Base-by-base conservation (phyloP, 1,140 invertebrate genomes). In the Branchinecta lindahli region DNA sequence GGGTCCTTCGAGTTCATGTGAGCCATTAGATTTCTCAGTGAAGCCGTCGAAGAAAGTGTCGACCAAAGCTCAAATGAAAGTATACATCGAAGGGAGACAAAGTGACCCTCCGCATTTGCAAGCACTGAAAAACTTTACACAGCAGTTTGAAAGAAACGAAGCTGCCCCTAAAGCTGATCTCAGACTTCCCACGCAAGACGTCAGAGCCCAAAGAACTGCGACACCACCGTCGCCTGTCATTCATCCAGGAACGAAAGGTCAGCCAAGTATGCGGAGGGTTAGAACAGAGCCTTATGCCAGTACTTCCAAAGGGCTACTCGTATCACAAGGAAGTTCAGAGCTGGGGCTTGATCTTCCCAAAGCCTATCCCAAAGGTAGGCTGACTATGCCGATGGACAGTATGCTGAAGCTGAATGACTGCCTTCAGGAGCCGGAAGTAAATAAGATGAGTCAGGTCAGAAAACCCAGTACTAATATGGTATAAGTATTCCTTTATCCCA, bases 341-440 rank as follows among this genome's bases (percentile, higher is more conserved):
- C 33, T 33, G 33, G 52, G 52, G 18, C 52, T 61, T 15, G 52
- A 20, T 12, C 12, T 6, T 61, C 12, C 12, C 4, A 61, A 20
- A 20, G 18, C 12, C 18, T 61, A 15, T 61, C 18, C 52, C 2
- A 61, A 61, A 20, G 52, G 52, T 15, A 61, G 52, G 18, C 18
- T 61, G 18, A 61, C 52, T 15, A 61, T 61, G 52, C 52, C 52
- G 12, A 61, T 61, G 52, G 52, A 61, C 52, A 61, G 52, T 20
- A 61, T 61, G 52, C 12, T 61, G 18, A 61, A 61, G 18, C 52
- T 61, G 52, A 61, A 12, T 15, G 52, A 61, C 18, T 12, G 52
- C 12, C 18, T 61, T 12, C 52, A 61, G 6, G 52, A 61, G 12
- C 52, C 52, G 4, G 52, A 61, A 15, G 12, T 61, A 15, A 15